phyloP scores from a whole-genome alignment of 2,888 invertebrate species.

The Trachelus stipa region DNA sequence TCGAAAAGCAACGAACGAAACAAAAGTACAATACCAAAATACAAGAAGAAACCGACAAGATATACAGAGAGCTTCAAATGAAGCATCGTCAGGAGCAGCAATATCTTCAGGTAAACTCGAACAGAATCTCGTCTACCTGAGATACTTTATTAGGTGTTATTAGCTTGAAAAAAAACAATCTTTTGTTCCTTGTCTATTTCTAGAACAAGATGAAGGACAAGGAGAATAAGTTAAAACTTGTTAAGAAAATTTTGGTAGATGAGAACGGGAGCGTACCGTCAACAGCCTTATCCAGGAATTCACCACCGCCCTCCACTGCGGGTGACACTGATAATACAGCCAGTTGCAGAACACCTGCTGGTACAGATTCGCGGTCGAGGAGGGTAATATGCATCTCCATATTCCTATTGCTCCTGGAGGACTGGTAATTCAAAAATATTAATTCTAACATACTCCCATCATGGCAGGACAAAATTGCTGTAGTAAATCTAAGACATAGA shows the following conservation, averaged over 20 bases:
- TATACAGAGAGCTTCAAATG: conserved; percentile 76
- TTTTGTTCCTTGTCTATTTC: conserved; percentile 9
- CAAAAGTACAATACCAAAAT: conserved; percentile 68
- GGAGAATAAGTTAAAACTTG: conserved; percentile 72
- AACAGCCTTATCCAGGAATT: conserved; percentile 24
- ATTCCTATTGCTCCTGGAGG: too few species aligned
- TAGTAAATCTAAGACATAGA: conserved; percentile 79
- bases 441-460: conserved; percentile 3
- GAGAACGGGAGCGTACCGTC: conserved; percentile 54
- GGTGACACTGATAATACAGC: conserved; percentile 29
- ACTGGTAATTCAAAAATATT: too few species aligned
- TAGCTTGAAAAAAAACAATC: background rate
- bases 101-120: conserved; percentile 67
- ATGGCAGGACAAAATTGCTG: conserved; percentile 72
- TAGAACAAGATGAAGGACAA: conserved; percentile 71
- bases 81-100: conserved; percentile 73
- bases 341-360: conserved; percentile 37
- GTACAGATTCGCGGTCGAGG: conserved; percentile 34
- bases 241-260: conserved; percentile 72
- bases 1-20: conserved; percentile 70
- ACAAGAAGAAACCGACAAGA: conserved; percentile 80
- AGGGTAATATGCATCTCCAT: conserved; percentile 18
- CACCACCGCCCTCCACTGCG: conserved; percentile 30
- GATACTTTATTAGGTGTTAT: too few species aligned
- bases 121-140: background rate